phyloP scores from a whole-genome alignment of 2,113 vertebrate species.

The Microcebus griseorufus region DNA sequence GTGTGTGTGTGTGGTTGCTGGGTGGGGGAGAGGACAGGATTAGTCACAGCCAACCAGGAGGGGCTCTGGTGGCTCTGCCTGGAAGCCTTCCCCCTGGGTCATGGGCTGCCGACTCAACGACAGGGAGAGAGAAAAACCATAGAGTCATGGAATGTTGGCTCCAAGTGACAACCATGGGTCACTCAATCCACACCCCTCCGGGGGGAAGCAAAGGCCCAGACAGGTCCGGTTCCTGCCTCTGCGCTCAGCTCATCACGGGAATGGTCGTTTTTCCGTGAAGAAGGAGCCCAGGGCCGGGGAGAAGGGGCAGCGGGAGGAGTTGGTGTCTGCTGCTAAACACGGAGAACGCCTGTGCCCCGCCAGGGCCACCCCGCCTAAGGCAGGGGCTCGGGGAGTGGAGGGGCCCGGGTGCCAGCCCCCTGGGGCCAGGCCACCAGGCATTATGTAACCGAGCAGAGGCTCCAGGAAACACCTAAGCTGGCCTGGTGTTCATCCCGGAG shows the following conservation, averaged over 20 bases:
- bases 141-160: slow-evolving; percentile 21
- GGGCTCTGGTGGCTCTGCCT: not conserved
- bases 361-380: not conserved
- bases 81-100: not conserved
- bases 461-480: slow-evolving; percentile 62
- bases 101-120: not conserved
- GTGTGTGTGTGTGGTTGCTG: not conserved
- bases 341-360: not conserved
- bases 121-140: not conserved
- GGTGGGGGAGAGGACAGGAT: slow-evolving; percentile 28
- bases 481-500: not conserved
- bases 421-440: not conserved
- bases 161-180: not conserved
- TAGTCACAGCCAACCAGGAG: slow-evolving; percentile 16
- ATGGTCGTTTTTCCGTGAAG: slow-evolving; percentile 24
- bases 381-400: not conserved
- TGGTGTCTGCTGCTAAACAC: not conserved
- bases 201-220: not conserved
- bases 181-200: not conserved
- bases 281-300: not conserved
- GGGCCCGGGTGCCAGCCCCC: not conserved
- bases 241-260: slow-evolving; percentile 42
- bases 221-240: not conserved
- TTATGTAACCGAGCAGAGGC: slow-evolving; percentile 26
- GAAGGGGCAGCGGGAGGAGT: not conserved